Conservation (phyloP, 2,888 invertebrate species). For the Micoletzkya japonica region DNA sequence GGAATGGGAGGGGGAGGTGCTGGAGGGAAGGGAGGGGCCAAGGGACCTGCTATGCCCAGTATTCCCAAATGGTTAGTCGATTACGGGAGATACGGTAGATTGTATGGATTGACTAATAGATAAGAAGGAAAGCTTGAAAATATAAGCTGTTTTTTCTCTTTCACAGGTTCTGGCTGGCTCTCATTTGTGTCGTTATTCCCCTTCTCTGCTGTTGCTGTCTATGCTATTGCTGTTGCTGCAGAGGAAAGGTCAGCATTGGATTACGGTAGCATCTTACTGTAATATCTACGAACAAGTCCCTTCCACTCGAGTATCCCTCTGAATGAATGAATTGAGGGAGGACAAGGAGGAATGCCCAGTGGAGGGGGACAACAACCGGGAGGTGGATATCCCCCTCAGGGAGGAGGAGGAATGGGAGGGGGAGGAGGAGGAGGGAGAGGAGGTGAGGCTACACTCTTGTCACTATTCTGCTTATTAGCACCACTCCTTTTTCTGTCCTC, state of each 20-base stretch:
- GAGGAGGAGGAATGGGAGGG: conserved; percentile 21
- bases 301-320: not conserved
- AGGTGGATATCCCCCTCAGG: conserved; percentile 7
- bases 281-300: not conserved
- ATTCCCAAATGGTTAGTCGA: conserved; percentile 33
- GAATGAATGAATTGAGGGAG: conserved; percentile 2
- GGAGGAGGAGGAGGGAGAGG: conserved; percentile 25
- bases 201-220: conserved; percentile 56
- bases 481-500: too few species aligned
- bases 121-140: not conserved
- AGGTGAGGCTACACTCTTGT: not conserved
- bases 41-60: conserved; percentile 20
- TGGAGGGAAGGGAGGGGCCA: conserved; percentile 28
- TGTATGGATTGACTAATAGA: not conserved
- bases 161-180: conserved; percentile 42
- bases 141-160: not conserved
- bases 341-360: not conserved
- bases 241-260: conserved; percentile 35
- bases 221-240: conserved; percentile 57
- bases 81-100: not conserved
- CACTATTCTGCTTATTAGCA: too few species aligned
- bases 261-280: not conserved
- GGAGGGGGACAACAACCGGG: not conserved
- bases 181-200: conserved; percentile 53
- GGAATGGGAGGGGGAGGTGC: conserved; percentile 23